Base-by-base conservation (phyloP, 2,888 invertebrate species). In the Nesidiocoris tenuis region DNA sequence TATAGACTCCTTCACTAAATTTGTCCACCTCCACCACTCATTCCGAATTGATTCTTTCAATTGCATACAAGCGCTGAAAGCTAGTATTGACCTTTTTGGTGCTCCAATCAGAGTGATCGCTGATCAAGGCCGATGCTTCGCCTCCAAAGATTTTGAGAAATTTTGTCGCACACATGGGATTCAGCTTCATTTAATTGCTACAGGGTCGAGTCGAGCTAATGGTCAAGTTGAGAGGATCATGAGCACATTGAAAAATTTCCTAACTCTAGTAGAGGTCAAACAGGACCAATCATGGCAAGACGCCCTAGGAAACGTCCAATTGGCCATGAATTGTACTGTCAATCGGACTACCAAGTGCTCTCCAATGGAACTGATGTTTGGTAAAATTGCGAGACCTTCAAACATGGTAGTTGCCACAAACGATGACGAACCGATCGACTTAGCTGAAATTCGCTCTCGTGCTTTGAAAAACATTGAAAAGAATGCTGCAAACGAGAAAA, bases 161-260 rank as follows among this genome's bases (percentile, higher is more conserved):
- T 61, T 21, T 16, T 61, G 61, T 18, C 12, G 21, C 16, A 21
- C 61, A 3, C 61, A 61, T 22, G 2, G 22, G 16, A 61, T 61
- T 18, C 19, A 61, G 16, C 61, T 61, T 2, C 61, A 61, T 16
- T 22, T 61, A 2, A 61, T 61, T 19, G 61, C 61, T 61, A 61
- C 61, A 5, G 61, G 61, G 22, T 2, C 61, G 16, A 61, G 61
- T 22, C 2, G 61, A 61, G 61, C 61, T 1, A 61, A 61, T 61
- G 61, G 61, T 16, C 61, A 61, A 18, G 61, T 61, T 18, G 61
- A 61, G 22, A 61, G 61, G 61, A 22, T n/a, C n/a, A n/a, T n/a
- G n/a, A n/a, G n/a, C n/a, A n/a, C n/a, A n/a, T n/a, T n/a, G n/a
- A n/a, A n/a, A 22, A 18, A 22, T 16, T 21, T 61, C 21, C 61